Evolutionary conservation across 2,113 vertebrate genomes (phyloP).

Genomic region (rabbit (Oryctolagus cuniculus)): DNA sequence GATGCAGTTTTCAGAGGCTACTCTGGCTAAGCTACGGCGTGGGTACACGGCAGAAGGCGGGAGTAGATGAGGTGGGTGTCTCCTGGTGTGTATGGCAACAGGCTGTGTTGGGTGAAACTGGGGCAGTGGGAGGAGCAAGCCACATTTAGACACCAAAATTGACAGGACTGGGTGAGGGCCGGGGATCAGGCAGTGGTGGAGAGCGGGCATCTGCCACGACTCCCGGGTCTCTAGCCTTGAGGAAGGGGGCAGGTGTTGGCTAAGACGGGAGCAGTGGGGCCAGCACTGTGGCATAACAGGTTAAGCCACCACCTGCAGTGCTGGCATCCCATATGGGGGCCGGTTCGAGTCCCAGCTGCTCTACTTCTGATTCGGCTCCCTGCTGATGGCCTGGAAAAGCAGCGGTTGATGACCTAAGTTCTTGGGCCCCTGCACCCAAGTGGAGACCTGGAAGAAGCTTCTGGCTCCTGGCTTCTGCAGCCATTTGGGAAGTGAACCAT

Average conservation of each 20-base stretch:
- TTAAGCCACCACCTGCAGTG: too few relatives aligned
- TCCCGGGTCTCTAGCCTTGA: not conserved
- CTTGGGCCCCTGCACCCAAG: too few relatives aligned
- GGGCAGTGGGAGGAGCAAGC: not conserved
- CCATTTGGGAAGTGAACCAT: too few relatives aligned
- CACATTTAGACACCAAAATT: not conserved
- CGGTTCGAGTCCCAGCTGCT: too few relatives aligned
- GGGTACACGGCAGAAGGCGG: not conserved
- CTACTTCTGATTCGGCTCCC: too few relatives aligned
- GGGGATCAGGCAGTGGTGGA: not conserved
- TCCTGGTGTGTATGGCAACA: not conserved
- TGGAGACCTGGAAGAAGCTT: too few relatives aligned
- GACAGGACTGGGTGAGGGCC: not conserved
- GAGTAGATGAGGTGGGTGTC: not conserved
- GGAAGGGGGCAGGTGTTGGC: not conserved
- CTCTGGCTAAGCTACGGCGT: not conserved
- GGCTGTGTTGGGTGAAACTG: not conserved
- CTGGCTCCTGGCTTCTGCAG: too few relatives aligned
- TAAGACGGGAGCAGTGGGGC: not conserved
- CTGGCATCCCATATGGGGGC: too few relatives aligned
- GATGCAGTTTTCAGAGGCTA: slow-evolving; percentile 2
- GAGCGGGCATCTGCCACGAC: not conserved
- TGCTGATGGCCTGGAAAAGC: too few relatives aligned
- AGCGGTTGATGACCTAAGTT: too few relatives aligned
- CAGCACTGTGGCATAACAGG: too few relatives aligned